phyloP scores from a whole-genome alignment of 2,797 vertebrate genomes.

The Prunella strophiata region DNA sequence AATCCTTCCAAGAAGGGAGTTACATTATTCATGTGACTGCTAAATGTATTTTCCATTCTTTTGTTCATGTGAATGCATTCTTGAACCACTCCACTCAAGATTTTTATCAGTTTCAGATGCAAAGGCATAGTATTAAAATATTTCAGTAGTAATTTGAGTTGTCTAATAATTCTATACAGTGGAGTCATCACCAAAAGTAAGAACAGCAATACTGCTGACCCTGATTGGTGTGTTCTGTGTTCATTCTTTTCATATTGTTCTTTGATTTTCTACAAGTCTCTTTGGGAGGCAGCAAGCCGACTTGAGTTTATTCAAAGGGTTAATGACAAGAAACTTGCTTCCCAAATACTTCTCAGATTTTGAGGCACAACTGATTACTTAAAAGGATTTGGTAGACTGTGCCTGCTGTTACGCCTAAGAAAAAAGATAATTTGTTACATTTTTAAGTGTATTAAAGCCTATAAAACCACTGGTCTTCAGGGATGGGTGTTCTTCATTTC shows the following conservation, averaged over 20 bases:
- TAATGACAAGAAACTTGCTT: slow-evolving; percentile 10
- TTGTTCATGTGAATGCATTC: slow-evolving; percentile 53
- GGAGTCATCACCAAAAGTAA: not conserved
- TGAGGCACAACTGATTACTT: not conserved
- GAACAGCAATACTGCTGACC: not conserved
- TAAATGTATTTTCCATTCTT: slow-evolving; percentile 73
- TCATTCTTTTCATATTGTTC: not conserved
- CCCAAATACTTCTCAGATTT: not conserved
- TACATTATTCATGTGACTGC: slow-evolving; percentile 67
- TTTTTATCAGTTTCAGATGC: slow-evolving; percentile 60
- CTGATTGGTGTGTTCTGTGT: not conserved
- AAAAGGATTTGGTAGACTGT: slow-evolving; percentile 22
- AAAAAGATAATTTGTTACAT: slow-evolving; percentile 48
- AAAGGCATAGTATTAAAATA: slow-evolving; percentile 25
- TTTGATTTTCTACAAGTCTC: not conserved
- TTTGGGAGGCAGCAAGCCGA: not conserved
- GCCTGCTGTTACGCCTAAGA: slow-evolving; percentile 10
- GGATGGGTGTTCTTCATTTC: not conserved
- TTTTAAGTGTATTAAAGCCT: slow-evolving; percentile 32
- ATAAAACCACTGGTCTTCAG: slow-evolving; percentile 30
- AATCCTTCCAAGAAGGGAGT: slow-evolving; percentile 62
- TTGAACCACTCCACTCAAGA: slow-evolving; percentile 41
- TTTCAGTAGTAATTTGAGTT: slow-evolving; percentile 6
- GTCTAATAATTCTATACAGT: not conserved
- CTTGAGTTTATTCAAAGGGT: not conserved